Evolutionary conservation across 2,113 vertebrate species (phyloP), one percentile per base, ranked within the genome.

Genomic region (Nothocercus nigrocapillus): DNA sequence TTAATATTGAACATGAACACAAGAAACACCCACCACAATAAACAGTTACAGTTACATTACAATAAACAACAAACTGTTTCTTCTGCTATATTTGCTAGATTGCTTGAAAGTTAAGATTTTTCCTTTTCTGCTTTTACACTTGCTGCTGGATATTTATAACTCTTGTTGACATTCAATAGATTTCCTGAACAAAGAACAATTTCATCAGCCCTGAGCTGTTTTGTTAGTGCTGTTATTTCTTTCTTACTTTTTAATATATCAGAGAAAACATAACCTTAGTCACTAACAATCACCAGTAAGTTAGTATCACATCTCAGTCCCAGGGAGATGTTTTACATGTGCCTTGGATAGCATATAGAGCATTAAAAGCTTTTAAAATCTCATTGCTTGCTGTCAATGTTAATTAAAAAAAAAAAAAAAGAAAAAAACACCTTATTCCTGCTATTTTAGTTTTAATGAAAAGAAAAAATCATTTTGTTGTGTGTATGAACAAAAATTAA

Each of bases 111-210:
- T 25, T 54, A 70, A 88, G 18, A 22, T 76, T 96, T 91, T 82
- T 74, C 5, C 10, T 8, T 47, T 87, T 88, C 25, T 61, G 8
- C 27, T 77, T 85, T 76, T 49, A 70, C 32, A 32, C 8, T 87
- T 78, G 51, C 72, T 2, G 2, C 17, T 90, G 40, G 54, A 82
- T 85, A 61, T 90, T 95, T 93, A 69, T 77, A 81, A 79, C 40
- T 91, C n/a, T 69, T 44, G 79, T 51, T 51, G 74, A 80, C 47
- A 76, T 74, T 82, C 59, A 81, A 73, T 72, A 56, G 34, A 28
- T 96, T 94, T 78, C 61, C 68, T 92, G 76, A 93, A 91, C n/a
- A 96, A 67, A 86, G 75, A 86, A 69, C 11, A 56, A 51, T 94
- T 62, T 69, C 79, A 89, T 90, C n/a, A 91, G 19, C 9, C 22